These are phyloP conservation scores for Lucilia cuprina DNA, from an alignment of 1,140 invertebrate genomes.

Conservation along the genomic window DNA sequence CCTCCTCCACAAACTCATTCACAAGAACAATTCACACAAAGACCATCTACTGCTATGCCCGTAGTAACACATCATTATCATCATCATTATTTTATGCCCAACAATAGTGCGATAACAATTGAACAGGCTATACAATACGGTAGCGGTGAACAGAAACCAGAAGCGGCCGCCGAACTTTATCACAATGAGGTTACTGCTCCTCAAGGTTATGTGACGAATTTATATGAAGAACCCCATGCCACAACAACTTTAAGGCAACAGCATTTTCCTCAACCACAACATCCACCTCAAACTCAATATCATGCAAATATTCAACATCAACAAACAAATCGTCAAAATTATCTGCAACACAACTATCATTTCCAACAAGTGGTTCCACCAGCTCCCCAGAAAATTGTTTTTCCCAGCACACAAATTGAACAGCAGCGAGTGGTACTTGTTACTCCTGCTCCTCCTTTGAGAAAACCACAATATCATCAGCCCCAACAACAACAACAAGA, in stretches of 20 bases:
- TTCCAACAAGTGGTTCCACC: background rate
- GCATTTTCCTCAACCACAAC: background rate
- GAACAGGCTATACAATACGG: background rate
- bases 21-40: background rate
- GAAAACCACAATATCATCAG: constrained; percentile 46
- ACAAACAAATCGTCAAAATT: background rate
- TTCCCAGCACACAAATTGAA: constrained; percentile 16
- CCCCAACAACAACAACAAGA: constrained; percentile 29
- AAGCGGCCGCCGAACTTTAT: background rate
- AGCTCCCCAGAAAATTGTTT: constrained; percentile 23
- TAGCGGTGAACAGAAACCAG: constrained; percentile 8
- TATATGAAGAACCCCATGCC: background rate
- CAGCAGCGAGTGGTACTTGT: constrained; percentile 35
- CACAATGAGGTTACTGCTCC: background rate
- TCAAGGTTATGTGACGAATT: background rate
- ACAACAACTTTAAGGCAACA: background rate
- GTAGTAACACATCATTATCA: constrained; percentile 60
- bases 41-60: background rate
- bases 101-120: background rate
- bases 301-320: background rate
- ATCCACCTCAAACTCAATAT: background rate
- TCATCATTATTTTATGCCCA: constrained; percentile 62
- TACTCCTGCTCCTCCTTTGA: constrained; percentile 38
- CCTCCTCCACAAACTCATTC: background rate
- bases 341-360: background rate